These are phyloP conservation scores for Ochotona curzoniae DNA, from an alignment of 2,113 vertebrate genomes.

Conservation along the genomic window DNA sequence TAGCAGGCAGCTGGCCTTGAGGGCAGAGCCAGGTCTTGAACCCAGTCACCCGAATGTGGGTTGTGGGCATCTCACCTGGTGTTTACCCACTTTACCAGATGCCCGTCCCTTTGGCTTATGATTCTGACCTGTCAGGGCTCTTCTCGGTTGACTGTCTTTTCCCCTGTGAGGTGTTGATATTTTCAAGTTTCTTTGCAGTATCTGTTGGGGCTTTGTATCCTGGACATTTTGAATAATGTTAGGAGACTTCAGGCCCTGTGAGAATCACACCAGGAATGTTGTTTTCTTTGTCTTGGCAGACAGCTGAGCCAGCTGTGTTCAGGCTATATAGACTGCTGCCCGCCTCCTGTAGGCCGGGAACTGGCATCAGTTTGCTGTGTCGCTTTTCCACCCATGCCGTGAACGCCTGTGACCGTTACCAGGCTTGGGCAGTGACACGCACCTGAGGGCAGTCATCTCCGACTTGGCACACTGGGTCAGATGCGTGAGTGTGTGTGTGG, in stretches of 20 bases:
- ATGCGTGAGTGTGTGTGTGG: background rate
- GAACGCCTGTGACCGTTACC: background rate
- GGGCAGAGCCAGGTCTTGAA: too few relatives aligned
- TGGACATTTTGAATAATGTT: slow-evolving; percentile 48
- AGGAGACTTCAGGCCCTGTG: slow-evolving; percentile 16
- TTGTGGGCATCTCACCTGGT: too few relatives aligned
- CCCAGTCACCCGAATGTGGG: too few relatives aligned
- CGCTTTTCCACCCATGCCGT: background rate
- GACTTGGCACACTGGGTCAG: background rate
- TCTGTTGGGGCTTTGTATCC: background rate
- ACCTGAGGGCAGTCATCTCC: background rate
- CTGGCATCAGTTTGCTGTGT: background rate
- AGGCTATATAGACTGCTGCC: background rate
- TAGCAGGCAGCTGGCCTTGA: too few relatives aligned
- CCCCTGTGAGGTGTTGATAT: slow-evolving; percentile 40
- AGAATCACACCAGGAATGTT: background rate
- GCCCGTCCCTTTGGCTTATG: background rate
- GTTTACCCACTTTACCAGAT: too few relatives aligned
- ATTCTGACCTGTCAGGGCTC: background rate
- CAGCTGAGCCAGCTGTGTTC: background rate
- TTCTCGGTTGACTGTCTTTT: slow-evolving; percentile 31
- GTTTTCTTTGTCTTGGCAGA: background rate
- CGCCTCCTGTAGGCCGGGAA: background rate
- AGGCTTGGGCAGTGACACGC: background rate
- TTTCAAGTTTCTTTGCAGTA: slow-evolving; percentile 37